Evolutionary conservation across 2,113 vertebrate species (phyloP), one percentile per base, ranked within the genome.

Genomic region (Bambusicola thoracicus): DNA sequence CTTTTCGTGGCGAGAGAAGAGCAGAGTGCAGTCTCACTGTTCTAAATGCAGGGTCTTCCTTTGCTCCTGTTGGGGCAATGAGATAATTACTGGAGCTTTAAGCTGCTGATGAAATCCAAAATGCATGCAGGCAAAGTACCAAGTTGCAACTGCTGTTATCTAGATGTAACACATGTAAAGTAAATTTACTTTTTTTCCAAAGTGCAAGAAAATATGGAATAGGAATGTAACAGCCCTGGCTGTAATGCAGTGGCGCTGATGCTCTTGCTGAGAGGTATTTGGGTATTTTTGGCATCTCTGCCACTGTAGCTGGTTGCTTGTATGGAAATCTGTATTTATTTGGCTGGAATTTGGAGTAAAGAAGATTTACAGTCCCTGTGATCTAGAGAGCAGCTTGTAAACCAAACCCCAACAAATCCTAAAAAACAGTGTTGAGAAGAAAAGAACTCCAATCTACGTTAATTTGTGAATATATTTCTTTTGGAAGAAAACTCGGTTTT

Each of bases 91-190:
- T 88, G 85, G 65, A 92, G 92, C 83, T 94, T 94, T 84, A 81
- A 94, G 82, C 51, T 94, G 77, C 65, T 74, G 82, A 4, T 90
- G 92, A 87, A 96, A 90, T 92, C 79, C 93, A 36, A 40, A 91
- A 51, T 21, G 56, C 63, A 27, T 36, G 7, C 59, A 70, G 81
- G 75, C 70, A 0, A 74, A 93, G 59, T 77, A 41, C 43, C 38
- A 72, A 74, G 44, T 92, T 91, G 69, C 32, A 81, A 80, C 92
- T 83, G 82, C 90, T 95, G 92, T 95, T 96, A 93, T 92, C 96
- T 93, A 16, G 68, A 88, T 81, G 61, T 38, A 86, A 80, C 93
- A 94, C 80, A 88, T 81, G 90, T 90, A 65, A 96, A 95, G 61
- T 90, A 2, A 48, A 75, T 90, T 83, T 92, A 46, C 61, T 93